These are phyloP conservation scores for Synergus itoensis DNA, from an alignment of 2,888 invertebrate species.

Conservation along the genomic window DNA sequence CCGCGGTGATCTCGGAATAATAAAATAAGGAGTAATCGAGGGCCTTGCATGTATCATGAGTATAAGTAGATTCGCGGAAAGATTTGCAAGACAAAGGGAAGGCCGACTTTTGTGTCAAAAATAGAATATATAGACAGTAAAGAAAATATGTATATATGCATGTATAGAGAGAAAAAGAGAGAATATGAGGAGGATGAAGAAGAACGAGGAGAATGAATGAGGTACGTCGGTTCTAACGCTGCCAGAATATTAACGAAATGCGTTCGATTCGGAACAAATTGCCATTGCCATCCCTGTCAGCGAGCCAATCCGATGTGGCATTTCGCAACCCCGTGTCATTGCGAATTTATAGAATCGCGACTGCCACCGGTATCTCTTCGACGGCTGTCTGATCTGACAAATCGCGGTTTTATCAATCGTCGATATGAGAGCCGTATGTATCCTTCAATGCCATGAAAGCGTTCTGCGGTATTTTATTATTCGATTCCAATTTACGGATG, in stretches of 20 bases:
- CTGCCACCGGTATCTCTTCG: background rate
- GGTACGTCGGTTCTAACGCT: slow-evolving; percentile 58
- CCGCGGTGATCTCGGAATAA: slow-evolving; percentile 20
- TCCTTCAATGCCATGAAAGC: background rate
- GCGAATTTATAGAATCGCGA: slow-evolving; percentile 4
- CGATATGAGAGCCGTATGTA: background rate
- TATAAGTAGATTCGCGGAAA: background rate
- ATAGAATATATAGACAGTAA: slow-evolving; percentile 5
- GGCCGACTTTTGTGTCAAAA: slow-evolving; percentile 14
- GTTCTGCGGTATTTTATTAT: background rate
- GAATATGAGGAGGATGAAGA: slow-evolving; percentile 35
- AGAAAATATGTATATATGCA: background rate
- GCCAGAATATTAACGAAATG: slow-evolving; percentile 70
- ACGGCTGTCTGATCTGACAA: background rate
- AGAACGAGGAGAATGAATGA: slow-evolving; percentile 20
- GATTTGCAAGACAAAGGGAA: slow-evolving; percentile 11
- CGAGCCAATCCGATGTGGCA: slow-evolving; percentile 65
- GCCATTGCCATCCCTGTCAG: slow-evolving; percentile 65
- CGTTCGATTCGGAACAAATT: slow-evolving; percentile 70
- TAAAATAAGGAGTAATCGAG: slow-evolving; percentile 31
- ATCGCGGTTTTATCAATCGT: slow-evolving; percentile 27
- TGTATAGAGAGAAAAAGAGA: background rate
- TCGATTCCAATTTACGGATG: background rate
- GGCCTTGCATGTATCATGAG: background rate
- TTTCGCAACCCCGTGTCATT: slow-evolving; percentile 59